phyloP scores from a whole-genome alignment of 1,140 invertebrate genomes.

The Cecropterus lyciades region DNA sequence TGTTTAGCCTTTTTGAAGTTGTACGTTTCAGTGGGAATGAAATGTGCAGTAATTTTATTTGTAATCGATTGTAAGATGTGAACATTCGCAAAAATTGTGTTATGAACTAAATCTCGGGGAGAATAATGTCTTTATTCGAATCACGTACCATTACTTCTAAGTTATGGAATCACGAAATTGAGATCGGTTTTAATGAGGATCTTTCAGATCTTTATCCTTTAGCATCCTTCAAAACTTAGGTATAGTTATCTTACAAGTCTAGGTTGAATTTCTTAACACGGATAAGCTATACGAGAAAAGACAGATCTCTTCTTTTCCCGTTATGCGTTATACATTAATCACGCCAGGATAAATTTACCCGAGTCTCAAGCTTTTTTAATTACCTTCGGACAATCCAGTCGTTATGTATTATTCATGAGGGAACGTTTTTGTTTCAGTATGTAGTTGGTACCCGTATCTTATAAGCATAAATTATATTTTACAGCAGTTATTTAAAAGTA shows the following conservation, averaged over 20 bases:
- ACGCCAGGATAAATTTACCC: background rate
- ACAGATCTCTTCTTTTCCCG: conserved; percentile 5
- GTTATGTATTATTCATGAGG: conserved; percentile 1
- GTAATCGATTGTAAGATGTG: too few relatives aligned
- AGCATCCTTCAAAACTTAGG: background rate
- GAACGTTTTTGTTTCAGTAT: conserved; percentile 4
- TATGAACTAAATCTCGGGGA: too few relatives aligned
- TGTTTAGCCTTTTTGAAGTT: background rate
- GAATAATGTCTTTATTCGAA: too few relatives aligned
- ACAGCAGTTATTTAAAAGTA: background rate
- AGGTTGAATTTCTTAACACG: background rate
- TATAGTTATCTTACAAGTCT: background rate
- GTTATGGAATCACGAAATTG: too few relatives aligned
- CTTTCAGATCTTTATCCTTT: background rate
- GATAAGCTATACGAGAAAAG: background rate
- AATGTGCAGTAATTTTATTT: background rate
- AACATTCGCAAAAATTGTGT: too few relatives aligned
- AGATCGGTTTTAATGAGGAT: too few relatives aligned
- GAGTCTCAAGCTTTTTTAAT: conserved; percentile 16
- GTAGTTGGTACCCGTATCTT: conserved; percentile 5
- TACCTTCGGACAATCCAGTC: conserved; percentile 1
- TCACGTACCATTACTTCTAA: too few relatives aligned
- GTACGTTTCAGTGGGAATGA: background rate
- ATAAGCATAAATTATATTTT: conserved; percentile 3
- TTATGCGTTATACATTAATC: conserved; percentile 12